Evolutionary conservation across 2,113 vertebrate species (phyloP).

Genomic region (Pithys albifrons): DNA sequence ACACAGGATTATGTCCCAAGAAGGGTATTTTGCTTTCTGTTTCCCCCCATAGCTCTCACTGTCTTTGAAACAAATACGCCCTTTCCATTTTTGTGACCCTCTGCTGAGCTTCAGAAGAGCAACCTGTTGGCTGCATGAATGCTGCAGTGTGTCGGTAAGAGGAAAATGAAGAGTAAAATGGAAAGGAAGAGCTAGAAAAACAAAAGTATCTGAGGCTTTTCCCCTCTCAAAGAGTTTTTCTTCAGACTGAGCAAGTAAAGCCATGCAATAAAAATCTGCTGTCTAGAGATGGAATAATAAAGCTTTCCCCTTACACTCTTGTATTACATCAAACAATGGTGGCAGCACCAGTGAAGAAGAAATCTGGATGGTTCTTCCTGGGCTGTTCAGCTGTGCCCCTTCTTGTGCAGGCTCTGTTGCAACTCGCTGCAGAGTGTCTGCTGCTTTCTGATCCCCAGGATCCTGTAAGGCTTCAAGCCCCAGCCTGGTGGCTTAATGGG

Average conservation of each 20-base stretch:
- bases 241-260: background rate
- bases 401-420: background rate
- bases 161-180: background rate
- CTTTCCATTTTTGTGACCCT: conserved; percentile 48
- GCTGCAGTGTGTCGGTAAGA: background rate
- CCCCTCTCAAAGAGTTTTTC: background rate
- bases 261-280: background rate
- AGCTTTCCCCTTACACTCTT: background rate
- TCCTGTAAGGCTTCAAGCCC: background rate
- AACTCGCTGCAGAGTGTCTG: background rate
- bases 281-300: background rate
- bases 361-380: background rate
- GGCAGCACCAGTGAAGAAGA: background rate
- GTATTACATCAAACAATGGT: background rate
- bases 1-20: background rate
- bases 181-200: background rate
- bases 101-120: conserved; percentile 29
- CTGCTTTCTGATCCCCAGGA: background rate
- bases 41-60: background rate
- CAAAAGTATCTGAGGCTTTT: background rate
- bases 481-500: background rate
- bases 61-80: background rate
- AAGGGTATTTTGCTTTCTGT: background rate
- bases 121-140: background rate
- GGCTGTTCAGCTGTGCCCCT: background rate